These are phyloP conservation scores for Camponotus vicinus DNA, from an alignment of 1,140 invertebrate genomes.

Conservation along the genomic window DNA sequence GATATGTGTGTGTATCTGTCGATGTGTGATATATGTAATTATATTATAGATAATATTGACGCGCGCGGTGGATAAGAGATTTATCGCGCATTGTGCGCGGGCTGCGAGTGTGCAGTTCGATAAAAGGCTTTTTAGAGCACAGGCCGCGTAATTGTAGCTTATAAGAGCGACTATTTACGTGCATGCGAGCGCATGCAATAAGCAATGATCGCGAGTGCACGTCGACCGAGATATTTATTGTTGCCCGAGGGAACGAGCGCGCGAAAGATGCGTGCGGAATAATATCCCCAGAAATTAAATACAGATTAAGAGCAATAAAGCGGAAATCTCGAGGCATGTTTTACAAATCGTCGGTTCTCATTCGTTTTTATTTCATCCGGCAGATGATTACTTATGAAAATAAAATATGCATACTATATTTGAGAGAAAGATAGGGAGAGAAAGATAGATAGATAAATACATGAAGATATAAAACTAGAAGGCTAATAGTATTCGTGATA, in stretches of 20 bases:
- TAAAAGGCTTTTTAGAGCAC: conserved; percentile 60
- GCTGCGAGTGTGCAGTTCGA: conserved; percentile 10
- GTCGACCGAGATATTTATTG: conserved; percentile 63
- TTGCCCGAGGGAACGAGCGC: conserved; percentile 50
- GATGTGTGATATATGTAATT: conserved; percentile 56
- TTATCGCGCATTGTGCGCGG: conserved; percentile 55
- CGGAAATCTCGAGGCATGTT: conserved; percentile 38
- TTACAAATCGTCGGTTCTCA: conserved; percentile 39
- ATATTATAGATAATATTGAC: conserved; percentile 64
- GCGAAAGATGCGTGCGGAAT: conserved; percentile 51
- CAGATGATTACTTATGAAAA: conserved; percentile 1
- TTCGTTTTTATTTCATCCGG: conserved; percentile 26
- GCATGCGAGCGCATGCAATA: conserved; percentile 51
- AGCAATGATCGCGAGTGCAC: conserved; percentile 59
- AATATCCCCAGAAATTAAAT: conserved; percentile 57
- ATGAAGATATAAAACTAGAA: not conserved
- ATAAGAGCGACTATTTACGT: conserved; percentile 63
- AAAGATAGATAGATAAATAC: not conserved
- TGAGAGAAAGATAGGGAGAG: not conserved
- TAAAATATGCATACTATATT: conserved; percentile 1
- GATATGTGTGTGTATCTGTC: not conserved
- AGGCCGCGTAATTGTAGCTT: conserved; percentile 52
- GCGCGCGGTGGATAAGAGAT: conserved; percentile 39
- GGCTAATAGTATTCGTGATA: not conserved
- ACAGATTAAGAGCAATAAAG: conserved; percentile 58